phyloP scores from a whole-genome alignment of 2,888 invertebrate genomes.

The Polydrusus pterygomalis region DNA sequence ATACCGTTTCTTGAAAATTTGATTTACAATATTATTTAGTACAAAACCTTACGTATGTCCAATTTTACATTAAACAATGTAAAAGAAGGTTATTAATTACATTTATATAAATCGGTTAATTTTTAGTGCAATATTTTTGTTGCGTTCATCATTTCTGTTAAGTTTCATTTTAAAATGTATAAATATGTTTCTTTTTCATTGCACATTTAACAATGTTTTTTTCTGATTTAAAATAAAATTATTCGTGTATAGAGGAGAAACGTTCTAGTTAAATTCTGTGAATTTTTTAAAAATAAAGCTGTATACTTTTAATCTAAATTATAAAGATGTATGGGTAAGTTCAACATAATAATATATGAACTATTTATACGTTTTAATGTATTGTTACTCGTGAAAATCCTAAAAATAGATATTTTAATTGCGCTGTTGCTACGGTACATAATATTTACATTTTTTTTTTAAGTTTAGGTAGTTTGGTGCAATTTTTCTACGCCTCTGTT shows the following conservation, averaged over 20 bases:
- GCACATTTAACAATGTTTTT: not conserved
- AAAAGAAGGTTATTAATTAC: not conserved
- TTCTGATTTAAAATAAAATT: not conserved
- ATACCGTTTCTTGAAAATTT: not conserved
- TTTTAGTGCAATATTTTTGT: slow-evolving; percentile 42
- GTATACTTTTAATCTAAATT: slow-evolving; percentile 16
- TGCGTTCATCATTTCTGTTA: slow-evolving; percentile 24
- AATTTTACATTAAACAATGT: not conserved
- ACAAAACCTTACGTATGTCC: not conserved
- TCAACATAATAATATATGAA: not conserved
- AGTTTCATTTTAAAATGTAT: slow-evolving; percentile 16
- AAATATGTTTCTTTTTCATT: not conserved
- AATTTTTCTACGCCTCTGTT: too few relatives aligned
- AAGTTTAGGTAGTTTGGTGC: too few relatives aligned
- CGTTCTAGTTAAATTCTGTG: not conserved
- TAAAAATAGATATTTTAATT: too few relatives aligned
- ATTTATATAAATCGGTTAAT: not conserved
- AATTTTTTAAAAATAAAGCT: not conserved
- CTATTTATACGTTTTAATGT: not conserved
- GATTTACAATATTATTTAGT: not conserved
- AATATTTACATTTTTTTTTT: too few relatives aligned
- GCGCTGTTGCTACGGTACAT: too few relatives aligned
- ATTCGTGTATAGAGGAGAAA: not conserved
- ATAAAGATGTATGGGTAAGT: slow-evolving; percentile 12
- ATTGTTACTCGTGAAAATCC: too few relatives aligned